Conservation (phyloP, 2,113 vertebrate species). For the Gallinago undulata region DNA sequence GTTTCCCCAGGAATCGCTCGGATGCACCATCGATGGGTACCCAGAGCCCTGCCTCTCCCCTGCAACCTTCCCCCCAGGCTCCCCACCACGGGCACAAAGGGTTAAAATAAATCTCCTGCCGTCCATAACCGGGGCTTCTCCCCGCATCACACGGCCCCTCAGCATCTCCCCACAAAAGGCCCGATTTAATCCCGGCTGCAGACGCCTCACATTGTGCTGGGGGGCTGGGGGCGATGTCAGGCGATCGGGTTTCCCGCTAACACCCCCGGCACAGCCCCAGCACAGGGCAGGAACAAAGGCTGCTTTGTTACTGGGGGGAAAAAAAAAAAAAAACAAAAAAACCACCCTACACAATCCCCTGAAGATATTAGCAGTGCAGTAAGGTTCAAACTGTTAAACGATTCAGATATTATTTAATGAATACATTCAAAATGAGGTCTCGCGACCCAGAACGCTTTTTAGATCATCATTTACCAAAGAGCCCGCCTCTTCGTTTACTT, state of each 20-base stretch:
- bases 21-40: fast-evolving
- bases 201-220: conserved; percentile 30
- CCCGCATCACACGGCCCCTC: neutral
- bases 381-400: conserved; percentile 58
- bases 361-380: conserved; percentile 63
- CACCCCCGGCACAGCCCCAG: conserved; percentile 58
- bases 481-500: neutral
- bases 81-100: neutral
- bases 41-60: neutral
- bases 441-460: conserved; percentile 27
- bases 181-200: conserved; percentile 52
- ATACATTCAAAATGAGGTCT: conserved; percentile 46
- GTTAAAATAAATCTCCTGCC: neutral
- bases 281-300: conserved; percentile 60
- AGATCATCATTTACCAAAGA: conserved; percentile 24
- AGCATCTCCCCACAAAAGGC: conserved; percentile 53
- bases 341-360: conserved; percentile 19
- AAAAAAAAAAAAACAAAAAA: too few species aligned
- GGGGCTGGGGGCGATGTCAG: conserved; percentile 33
- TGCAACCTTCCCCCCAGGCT: too few species aligned
- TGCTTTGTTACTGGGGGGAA: conserved; percentile 56
- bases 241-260: conserved; percentile 69
- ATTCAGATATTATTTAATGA: conserved; percentile 68
- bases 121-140: neutral
- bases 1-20: neutral